Base-by-base conservation (phyloP, 1,140 invertebrate species). In the Pomphorhynchus laevis region DNA sequence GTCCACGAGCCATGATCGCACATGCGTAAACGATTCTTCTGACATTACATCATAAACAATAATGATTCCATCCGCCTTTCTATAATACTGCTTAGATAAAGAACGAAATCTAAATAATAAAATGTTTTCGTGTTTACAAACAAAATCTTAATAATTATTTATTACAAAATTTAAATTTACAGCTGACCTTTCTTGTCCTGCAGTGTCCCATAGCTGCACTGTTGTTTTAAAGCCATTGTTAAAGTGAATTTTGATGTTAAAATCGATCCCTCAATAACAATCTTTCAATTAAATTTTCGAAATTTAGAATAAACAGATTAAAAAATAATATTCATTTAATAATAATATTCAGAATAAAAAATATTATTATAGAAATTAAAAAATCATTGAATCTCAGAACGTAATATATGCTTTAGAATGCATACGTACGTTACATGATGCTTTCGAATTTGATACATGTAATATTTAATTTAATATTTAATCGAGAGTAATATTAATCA, bases 81-180 rank as follows among this genome's bases (percentile, higher is more conserved):
- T 55, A 51, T 69, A 70, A 49, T 70, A 70, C 39, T 67, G 65
- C 47, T 67, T 67, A 1, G 68, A 69, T 27, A 70, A 64, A 34
- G 64, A 65, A 20, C 68, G 59, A 51, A 67, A 70, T 56, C 67
- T 65, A 44, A 35, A 51, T 44, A 36, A 44, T 31, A 45, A 14
- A 44, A 34, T 36, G 21, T 22, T 17, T 21, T 34, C 33, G 5
- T 34, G n/a, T 25, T 12, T 25, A 25, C 2, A 29, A 37, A 34
- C 41, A 37, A 11, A 20, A 16, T 12, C 9, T 8, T 21, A 33
- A 5, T 23, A 14, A 36, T 17, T 11, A 11, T 20, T 23, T 12
- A 3, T 27, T 17, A 4, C 9, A 24, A 17, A 18, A 18, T n/a
- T 21, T 2, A 14, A 2, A 33, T 17, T 20, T 40, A 32, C 23